Conservation (phyloP, 2,888 invertebrate species). For the Himalopsyche tibetana region DNA sequence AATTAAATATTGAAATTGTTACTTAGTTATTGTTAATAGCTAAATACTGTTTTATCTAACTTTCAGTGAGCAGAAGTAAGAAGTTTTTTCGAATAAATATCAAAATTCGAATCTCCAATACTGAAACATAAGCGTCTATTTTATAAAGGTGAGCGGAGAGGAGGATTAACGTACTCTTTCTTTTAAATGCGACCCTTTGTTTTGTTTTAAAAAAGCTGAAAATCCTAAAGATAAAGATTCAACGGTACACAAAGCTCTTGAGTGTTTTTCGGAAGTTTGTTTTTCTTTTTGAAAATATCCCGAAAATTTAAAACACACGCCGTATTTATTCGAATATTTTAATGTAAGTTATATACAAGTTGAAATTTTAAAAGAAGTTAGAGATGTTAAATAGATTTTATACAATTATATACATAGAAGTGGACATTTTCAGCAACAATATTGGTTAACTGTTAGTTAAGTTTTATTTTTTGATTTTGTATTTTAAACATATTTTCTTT, state of each 20-base stretch:
- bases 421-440: too few species aligned
- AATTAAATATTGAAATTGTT: too few species aligned
- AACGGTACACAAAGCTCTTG: conserved; percentile 44
- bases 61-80: too few species aligned
- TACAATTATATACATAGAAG: too few species aligned
- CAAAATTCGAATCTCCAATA: conserved; percentile 1
- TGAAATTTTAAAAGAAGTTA: too few species aligned
- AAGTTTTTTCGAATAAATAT: too few species aligned
- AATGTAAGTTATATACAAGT: not conserved
- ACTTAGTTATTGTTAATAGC: too few species aligned
- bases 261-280: conserved; percentile 45
- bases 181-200: conserved; percentile 51
- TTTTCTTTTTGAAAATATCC: conserved; percentile 25
- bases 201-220: conserved; percentile 54
- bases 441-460: too few species aligned
- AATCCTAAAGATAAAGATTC: conserved; percentile 49
- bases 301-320: conserved; percentile 36
- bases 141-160: conserved; percentile 23
- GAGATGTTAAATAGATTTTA: too few species aligned
- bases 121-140: not conserved
- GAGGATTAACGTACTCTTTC: conserved; percentile 4
- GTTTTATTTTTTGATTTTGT: too few species aligned
- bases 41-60: too few species aligned
- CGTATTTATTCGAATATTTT: conserved; percentile 32
- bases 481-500: too few species aligned